Percentiles rank a stretch among this genome's conserved stretches.
Conservation (phyloP, 2,888 invertebrate species). For the Drosophila hamatofila region DNA sequence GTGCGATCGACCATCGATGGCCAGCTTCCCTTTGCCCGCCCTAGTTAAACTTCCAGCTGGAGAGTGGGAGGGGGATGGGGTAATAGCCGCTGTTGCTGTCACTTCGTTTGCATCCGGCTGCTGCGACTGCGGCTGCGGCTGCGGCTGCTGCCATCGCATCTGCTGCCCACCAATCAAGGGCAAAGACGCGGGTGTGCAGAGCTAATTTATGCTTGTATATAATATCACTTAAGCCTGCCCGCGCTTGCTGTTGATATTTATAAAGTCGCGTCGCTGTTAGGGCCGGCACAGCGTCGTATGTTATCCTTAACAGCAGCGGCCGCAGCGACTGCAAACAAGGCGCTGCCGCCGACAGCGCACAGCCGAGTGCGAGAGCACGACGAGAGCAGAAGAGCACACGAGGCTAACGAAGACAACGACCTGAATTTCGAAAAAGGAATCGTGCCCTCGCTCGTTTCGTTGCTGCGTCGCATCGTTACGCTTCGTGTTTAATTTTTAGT, state of each 20-base stretch:
- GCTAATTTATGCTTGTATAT: slow-evolving; percentile 65
- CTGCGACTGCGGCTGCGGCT: slow-evolving; percentile 29
- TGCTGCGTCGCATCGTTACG: slow-evolving; percentile 20
- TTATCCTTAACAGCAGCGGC: slow-evolving; percentile 55
- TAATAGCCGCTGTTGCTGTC: slow-evolving; percentile 33
- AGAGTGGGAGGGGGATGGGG: not conserved
- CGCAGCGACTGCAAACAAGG: slow-evolving; percentile 20
- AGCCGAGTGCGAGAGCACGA: slow-evolving; percentile 14
- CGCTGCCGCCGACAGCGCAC: slow-evolving; percentile 5
- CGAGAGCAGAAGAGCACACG: slow-evolving; percentile 34
- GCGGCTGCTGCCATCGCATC: slow-evolving; percentile 63
- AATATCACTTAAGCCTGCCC: slow-evolving; percentile 73
- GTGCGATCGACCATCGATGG: slow-evolving; percentile 55
- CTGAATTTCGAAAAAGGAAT: slow-evolving; percentile 60
- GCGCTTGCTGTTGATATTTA: slow-evolving; percentile 50
- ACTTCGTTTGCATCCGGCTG: slow-evolving; percentile 53
- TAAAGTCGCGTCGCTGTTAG: slow-evolving; percentile 32
- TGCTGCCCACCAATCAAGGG: slow-evolving; percentile 83
- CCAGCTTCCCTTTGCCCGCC: not conserved
- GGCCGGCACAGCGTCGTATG: slow-evolving; percentile 16
- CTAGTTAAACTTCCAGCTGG: not conserved
- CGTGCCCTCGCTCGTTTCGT: slow-evolving; percentile 10
- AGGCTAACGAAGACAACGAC: slow-evolving; percentile 70
- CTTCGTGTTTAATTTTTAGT: slow-evolving; percentile 50
- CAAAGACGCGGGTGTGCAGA: slow-evolving; percentile 51